phyloP scores from a whole-genome alignment of 2,113 vertebrate genomes.

The Colistium nudipinnis region DNA sequence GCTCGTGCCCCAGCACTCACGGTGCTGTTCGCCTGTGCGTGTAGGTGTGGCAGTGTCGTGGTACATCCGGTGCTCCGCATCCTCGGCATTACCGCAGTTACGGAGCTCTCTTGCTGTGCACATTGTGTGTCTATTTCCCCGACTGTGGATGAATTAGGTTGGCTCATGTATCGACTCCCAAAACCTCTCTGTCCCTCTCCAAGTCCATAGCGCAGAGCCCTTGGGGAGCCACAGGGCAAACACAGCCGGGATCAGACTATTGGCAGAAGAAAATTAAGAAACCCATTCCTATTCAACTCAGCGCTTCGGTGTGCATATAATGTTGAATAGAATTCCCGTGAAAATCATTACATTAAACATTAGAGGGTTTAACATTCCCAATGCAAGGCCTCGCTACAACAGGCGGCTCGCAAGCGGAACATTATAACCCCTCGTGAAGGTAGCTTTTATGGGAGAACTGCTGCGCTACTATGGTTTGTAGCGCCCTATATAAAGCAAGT shows the following conservation, averaged over 20 bases:
- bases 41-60: not conserved
- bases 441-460: not conserved
- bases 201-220: conserved; percentile 5
- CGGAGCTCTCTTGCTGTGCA: not conserved
- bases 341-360: not conserved
- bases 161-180: conserved; percentile 44
- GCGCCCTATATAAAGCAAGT: too few species aligned
- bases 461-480: too few species aligned
- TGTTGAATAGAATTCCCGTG: not conserved
- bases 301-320: not conserved
- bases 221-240: conserved; percentile 31
- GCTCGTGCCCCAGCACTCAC: not conserved
- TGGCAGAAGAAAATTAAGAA: not conserved
- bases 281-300: not conserved
- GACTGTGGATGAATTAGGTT: conserved; percentile 8
- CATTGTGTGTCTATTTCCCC: not conserved
- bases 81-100: conserved; percentile 4
- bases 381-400: not conserved
- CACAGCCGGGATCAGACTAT: not conserved
- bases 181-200: conserved; percentile 13
- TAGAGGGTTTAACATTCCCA: not conserved
- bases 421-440: not conserved
- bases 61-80: not conserved
- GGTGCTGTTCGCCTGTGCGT: not conserved
- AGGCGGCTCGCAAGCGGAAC: not conserved